Base-by-base conservation (phyloP, 2,888 invertebrate genomes). In the Drosophila austrosaltans region DNA sequence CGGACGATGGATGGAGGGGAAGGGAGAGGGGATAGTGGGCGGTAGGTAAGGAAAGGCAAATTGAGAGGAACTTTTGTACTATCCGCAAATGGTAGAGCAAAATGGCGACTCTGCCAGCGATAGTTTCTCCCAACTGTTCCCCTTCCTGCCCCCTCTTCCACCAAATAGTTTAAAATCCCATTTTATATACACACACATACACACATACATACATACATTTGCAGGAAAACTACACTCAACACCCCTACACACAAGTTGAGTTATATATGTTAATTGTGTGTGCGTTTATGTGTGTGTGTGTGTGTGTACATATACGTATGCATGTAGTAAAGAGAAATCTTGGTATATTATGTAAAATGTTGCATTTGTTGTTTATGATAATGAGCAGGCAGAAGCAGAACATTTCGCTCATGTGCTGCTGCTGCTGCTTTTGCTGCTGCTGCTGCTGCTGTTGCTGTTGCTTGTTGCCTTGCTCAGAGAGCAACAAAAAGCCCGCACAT, bases 261-360 rank as follows among this genome's bases (percentile, higher is more conserved):
- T 6, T 48, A 48, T 56, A 57, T 72, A 39, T 72, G 59, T 54
- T 44, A 32, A 39, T 28, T 48, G 16, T 25, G 25, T 48, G 7
- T 44, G 16, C 12, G 12, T 67, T 28, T 54, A 30, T 64, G 48
- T 61, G 64, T 64, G 53, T 58, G 66, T 66, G 62, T 69, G 63
- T 56, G 32, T 66, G 68, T 69, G 28, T 75, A 65, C 64, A 70
- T 72, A 44, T 67, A 44, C 66, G 48, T 36, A 69, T 69, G 66
- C 74, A 69, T 72, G 56, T 20, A 16, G 42, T 57, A 68, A 48
- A 48, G 48, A 48, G 48, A 48, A 48, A 48, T 75, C 44, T 72
- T 77, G 65, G 81, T 85, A 85, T 82, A 87, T 87, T 87, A 85
- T 87, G 86, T 85, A 87, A 83, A 87, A 86, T 87, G 84, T 85